Conservation (phyloP, 2,113 vertebrate genomes). For the Rhodinocichla rosea region DNA sequence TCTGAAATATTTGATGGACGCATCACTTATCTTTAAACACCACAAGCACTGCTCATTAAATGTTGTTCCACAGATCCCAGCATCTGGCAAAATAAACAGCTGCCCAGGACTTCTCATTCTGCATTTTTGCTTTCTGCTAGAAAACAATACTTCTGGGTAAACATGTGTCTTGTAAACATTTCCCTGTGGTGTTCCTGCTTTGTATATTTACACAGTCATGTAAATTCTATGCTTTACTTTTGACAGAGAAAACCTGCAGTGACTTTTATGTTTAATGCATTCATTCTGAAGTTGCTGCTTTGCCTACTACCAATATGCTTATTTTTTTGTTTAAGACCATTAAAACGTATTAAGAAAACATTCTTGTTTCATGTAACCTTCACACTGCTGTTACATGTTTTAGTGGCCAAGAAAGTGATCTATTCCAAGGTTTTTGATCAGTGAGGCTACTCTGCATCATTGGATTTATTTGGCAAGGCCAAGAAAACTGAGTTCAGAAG, state of each 20-base stretch:
- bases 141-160: background rate
- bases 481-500: background rate
- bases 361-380: background rate
- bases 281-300: background rate
- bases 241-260: background rate
- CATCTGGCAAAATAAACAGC: slow-evolving; percentile 6
- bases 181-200: background rate
- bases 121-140: background rate
- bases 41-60: background rate
- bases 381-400: background rate
- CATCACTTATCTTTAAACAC: background rate
- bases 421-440: background rate
- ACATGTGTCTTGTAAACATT: background rate
- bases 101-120: background rate
- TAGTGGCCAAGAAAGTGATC: background rate
- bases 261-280: background rate
- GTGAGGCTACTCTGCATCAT: background rate
- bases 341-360: background rate
- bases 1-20: background rate
- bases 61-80: background rate
- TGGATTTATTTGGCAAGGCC: background rate
- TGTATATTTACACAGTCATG: background rate
- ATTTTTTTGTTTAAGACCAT: background rate
- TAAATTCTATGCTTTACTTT: background rate
- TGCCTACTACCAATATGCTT: background rate